Conservation (phyloP, 2,797 vertebrate species). For the Sebastes diploproa region DNA sequence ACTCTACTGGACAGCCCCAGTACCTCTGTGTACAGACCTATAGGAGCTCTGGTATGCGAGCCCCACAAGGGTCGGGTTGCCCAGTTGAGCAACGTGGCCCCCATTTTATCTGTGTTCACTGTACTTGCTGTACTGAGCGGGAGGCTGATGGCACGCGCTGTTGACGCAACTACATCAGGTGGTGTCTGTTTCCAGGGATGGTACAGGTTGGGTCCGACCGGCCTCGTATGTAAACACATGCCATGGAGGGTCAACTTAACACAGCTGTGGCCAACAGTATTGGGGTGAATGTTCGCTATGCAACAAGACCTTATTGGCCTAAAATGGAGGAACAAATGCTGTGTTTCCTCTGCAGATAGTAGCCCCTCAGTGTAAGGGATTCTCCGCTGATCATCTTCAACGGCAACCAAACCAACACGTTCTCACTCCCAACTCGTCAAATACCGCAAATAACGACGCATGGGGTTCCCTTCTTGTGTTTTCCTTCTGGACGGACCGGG, state of each 20-base stretch:
- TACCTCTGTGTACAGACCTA: constrained; percentile 74
- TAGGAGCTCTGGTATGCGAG: constrained; percentile 80
- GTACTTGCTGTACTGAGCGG: constrained; percentile 54
- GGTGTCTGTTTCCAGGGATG: constrained; percentile 12
- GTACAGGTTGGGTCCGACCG: not conserved
- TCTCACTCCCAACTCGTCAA: no score
- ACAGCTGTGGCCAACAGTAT: not conserved
- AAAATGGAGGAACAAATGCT: not conserved
- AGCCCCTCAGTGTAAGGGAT: no score
- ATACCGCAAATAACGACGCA: no score
- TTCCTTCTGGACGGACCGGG: no score
- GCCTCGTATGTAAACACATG: not conserved
- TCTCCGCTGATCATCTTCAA: no score
- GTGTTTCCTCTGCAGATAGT: no score
- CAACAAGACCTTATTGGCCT: not conserved
- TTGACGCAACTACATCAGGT: constrained; percentile 10
- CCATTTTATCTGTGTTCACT: constrained; percentile 58
- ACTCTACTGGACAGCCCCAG: constrained; percentile 74
- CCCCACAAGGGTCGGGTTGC: constrained; percentile 73
- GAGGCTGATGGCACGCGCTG: constrained; percentile 28
- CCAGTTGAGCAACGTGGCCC: constrained; percentile 74
- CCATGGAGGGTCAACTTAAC: not conserved
- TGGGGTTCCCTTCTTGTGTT: no score
- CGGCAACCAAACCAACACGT: no score
- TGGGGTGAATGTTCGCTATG: not conserved